A percentile compares a stretch with the other conserved stretches of the same genome.
Conservation (phyloP, 2,888 invertebrate genomes). For the Pachliopta kotzebuea region DNA sequence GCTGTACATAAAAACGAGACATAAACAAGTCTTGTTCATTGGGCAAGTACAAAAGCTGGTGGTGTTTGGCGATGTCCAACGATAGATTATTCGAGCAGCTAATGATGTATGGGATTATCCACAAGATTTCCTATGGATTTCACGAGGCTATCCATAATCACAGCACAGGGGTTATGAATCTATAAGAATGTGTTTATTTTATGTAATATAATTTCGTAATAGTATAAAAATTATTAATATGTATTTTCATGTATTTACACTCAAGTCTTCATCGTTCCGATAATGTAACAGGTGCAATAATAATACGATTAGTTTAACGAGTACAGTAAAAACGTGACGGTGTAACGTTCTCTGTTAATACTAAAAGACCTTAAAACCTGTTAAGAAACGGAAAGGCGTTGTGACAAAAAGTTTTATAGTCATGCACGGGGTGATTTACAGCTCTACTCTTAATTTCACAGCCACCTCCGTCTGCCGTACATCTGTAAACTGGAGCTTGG, state of each 20-base stretch:
- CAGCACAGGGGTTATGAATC: no score
- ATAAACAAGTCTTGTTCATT: no score
- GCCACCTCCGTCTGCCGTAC: slow-evolving; percentile 34
- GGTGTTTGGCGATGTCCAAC: no score
- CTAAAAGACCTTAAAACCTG: slow-evolving; percentile 39
- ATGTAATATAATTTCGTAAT: no score
- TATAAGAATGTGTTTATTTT: no score
- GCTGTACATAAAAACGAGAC: no score
- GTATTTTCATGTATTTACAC: background rate
- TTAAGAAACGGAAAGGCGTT: slow-evolving; percentile 40
- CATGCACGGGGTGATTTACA: slow-evolving; percentile 59
- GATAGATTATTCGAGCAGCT: no score
- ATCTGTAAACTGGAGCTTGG: slow-evolving; percentile 10
- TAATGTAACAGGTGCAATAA: slow-evolving; percentile 8
- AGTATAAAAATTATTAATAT: background rate
- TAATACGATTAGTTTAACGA: background rate
- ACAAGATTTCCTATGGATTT: no score
- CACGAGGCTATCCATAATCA: no score
- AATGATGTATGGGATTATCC: no score
- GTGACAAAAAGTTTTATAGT: slow-evolving; percentile 70
- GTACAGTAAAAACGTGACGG: slow-evolving; percentile 14
- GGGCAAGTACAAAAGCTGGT: no score
- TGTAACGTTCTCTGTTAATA: slow-evolving; percentile 32
- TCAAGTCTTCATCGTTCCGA: background rate
- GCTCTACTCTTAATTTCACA: slow-evolving; percentile 56